Evolutionary conservation across 2,797 vertebrate species (phyloP).

Genomic region (Botia almorhae): DNA sequence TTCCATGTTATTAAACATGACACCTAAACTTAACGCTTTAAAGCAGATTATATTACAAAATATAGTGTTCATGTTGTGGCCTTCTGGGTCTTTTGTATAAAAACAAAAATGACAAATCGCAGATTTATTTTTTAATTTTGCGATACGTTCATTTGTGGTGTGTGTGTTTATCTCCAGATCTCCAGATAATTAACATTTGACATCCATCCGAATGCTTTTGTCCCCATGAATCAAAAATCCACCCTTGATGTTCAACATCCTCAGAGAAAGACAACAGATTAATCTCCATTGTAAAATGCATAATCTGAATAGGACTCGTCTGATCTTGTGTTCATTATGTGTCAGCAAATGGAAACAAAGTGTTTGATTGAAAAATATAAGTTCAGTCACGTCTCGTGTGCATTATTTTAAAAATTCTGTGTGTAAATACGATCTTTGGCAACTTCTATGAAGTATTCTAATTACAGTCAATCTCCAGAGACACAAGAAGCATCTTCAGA

Average conservation of each 20-base stretch:
- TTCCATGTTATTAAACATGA: neutral
- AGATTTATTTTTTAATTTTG: no score
- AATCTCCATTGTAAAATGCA: neutral
- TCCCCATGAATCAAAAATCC: slow-evolving; percentile 39
- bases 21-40: no score
- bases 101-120: no score
- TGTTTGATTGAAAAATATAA: no score
- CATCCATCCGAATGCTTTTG: slow-evolving; percentile 46
- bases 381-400: neutral
- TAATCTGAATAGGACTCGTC: neutral
- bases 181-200: slow-evolving; percentile 19
- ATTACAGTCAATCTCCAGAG: neutral
- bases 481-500: neutral
- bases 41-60: no score
- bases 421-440: neutral
- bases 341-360: slow-evolving; percentile 43
- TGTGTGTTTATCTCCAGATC: no score
- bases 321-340: slow-evolving; percentile 41
- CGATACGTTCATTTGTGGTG: neutral
- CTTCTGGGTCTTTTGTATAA: neutral
- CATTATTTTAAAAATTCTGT: neutral
- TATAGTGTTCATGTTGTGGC: neutral
- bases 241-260: slow-evolving; percentile 40
- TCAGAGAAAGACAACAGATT: slow-evolving; percentile 30
- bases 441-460: neutral